A percentile compares a stretch with the other conserved stretches of the same genome.
These are phyloP conservation scores for Synodontis membranacea DNA, from an alignment of 2,113 vertebrate genomes.

Conservation along the genomic window DNA sequence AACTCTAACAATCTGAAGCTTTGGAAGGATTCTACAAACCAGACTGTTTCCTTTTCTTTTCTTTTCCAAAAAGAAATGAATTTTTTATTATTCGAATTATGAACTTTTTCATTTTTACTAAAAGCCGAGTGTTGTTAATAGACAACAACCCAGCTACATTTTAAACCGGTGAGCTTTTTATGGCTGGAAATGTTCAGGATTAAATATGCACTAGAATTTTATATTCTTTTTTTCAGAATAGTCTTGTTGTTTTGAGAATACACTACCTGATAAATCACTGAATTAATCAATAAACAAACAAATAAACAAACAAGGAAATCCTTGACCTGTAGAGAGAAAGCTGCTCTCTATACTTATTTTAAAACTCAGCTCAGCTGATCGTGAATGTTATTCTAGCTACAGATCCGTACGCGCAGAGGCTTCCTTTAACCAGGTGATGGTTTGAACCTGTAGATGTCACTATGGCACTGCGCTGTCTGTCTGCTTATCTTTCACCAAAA, in stretches of 20 bases:
- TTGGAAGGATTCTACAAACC: neutral
- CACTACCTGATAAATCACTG: neutral
- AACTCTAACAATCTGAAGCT: neutral
- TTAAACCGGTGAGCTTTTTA: neutral
- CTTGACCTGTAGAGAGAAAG: neutral
- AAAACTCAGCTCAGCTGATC: neutral
- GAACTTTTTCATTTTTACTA: neutral
- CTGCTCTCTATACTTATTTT: neutral
- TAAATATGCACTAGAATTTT: neutral
- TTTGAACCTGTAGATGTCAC: slow-evolving; percentile 79
- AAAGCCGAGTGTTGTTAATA: neutral
- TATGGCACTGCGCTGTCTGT: slow-evolving; percentile 66
- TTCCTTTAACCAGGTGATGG: slow-evolving; percentile 39
- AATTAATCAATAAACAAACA: neutral
- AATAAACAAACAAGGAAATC: neutral
- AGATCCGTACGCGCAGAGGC: neutral
- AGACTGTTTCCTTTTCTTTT: neutral
- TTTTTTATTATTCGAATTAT: neutral
- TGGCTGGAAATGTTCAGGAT: neutral
- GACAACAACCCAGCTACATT: neutral
- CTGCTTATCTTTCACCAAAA: slow-evolving; percentile 59
- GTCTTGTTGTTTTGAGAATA: neutral
- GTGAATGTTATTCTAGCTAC: neutral
- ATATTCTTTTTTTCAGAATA: neutral
- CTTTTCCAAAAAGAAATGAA: neutral